Evolutionary conservation across 1,140 invertebrate genomes (phyloP).

Genomic region (Bombus waltoni): DNA sequence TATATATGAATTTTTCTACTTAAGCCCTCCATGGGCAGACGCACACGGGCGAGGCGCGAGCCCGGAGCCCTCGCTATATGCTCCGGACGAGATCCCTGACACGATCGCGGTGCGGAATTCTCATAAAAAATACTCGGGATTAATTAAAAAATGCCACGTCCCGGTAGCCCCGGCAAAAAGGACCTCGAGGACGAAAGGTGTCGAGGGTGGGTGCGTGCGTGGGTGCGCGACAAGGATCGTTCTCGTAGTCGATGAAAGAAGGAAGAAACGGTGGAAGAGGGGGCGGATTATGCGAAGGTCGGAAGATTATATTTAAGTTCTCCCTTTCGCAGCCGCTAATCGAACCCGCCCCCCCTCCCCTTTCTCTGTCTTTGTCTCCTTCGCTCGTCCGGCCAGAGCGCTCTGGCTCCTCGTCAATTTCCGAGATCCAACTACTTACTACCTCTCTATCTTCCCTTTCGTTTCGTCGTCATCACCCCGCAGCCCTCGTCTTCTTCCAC

Average conservation of each 20-base stretch:
- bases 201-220: neutral
- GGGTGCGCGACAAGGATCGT: neutral
- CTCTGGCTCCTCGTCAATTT: slow-evolving; percentile 18
- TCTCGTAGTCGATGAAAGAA: slow-evolving; percentile 32
- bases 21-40: neutral
- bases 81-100: slow-evolving; percentile 57
- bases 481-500: neutral
- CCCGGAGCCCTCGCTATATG: neutral
- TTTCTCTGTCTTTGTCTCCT: slow-evolving; percentile 13
- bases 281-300: slow-evolving; percentile 57
- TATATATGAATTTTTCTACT: slow-evolving; percentile 36
- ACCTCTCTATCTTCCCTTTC: slow-evolving; percentile 11
- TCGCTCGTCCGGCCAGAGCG: neutral
- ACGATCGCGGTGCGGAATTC: slow-evolving; percentile 71
- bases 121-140: slow-evolving; percentile 75
- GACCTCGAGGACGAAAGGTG: slow-evolving; percentile 21
- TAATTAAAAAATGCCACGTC: slow-evolving; percentile 78
- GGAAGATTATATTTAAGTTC: slow-evolving; percentile 71
- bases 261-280: slow-evolving; percentile 3
- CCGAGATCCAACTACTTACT: slow-evolving; percentile 35
- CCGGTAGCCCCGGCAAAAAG: slow-evolving; percentile 46
- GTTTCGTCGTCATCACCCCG: slow-evolving; percentile 18
- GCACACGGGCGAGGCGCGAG: neutral
- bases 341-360: slow-evolving; percentile 39
- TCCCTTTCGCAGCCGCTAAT: slow-evolving; percentile 65